Conservation (phyloP, 2,797 vertebrate genomes). For the Phrynocephalus guinanensis region DNA sequence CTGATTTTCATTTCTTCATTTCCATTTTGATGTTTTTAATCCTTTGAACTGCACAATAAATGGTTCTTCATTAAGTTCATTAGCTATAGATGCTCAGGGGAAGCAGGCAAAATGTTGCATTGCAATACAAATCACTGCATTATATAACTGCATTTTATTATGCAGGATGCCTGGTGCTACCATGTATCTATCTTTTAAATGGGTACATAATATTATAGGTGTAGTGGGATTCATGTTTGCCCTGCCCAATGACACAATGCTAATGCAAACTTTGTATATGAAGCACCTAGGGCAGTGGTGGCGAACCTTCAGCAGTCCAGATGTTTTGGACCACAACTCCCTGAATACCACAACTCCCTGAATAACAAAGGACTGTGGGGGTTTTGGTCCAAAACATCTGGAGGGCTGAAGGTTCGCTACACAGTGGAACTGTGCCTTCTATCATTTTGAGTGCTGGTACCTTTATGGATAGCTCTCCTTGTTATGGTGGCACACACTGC, state of each 20-base stretch:
- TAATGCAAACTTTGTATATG: neutral
- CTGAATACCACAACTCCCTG: too few relatives aligned
- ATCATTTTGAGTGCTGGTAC: too few relatives aligned
- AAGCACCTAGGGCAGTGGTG: neutral
- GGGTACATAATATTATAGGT: neutral
- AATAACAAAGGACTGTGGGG: too few relatives aligned
- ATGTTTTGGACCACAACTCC: too few relatives aligned
- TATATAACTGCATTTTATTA: neutral
- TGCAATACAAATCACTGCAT: conserved; percentile 20
- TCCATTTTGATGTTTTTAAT: conserved; percentile 60
- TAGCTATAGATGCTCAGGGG: conserved; percentile 54
- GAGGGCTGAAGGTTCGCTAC: too few relatives aligned
- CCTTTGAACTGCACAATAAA: conserved; percentile 64
- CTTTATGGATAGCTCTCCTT: too few relatives aligned
- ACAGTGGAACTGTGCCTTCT: too few relatives aligned
- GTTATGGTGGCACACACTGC: too few relatives aligned
- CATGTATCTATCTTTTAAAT: neutral
- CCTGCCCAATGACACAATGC: neutral
- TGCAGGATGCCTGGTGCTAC: neutral
- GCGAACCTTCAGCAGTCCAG: too few relatives aligned
- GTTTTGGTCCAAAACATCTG: too few relatives aligned
- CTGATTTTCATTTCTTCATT: conserved; percentile 38
- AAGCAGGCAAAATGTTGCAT: conserved; percentile 7
- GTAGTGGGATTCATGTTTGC: neutral
- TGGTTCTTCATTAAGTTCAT: conserved; percentile 67